These are phyloP conservation scores for Dryobates pubescens DNA, from an alignment of 2,797 vertebrate species.

Conservation along the genomic window DNA sequence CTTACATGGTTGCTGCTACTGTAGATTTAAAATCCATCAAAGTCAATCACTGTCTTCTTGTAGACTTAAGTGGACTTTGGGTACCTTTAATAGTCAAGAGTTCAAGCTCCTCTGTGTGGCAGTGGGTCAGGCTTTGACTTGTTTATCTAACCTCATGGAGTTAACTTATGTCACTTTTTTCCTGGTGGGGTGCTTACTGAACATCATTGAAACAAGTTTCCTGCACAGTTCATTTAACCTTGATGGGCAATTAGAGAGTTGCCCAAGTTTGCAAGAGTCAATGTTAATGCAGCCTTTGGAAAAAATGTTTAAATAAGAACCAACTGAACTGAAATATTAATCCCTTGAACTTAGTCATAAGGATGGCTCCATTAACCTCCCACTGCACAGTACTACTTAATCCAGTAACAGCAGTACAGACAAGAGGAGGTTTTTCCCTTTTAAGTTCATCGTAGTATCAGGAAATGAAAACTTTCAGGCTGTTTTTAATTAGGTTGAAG, in stretches of 20 bases:
- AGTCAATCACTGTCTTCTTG: neutral
- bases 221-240: constrained; percentile 8
- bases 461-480: constrained; percentile 18
- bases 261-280: neutral
- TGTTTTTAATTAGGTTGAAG: constrained; percentile 39
- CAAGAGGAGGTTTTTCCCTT: neutral
- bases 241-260: constrained; percentile 3
- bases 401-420: neutral
- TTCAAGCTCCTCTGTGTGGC: neutral
- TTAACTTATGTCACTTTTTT: constrained; percentile 4
- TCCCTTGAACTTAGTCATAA: constrained; percentile 44
- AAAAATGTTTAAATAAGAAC: constrained; percentile 26
- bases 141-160: neutral
- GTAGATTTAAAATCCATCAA: neutral
- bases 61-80: neutral
- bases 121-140: neutral
- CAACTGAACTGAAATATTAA: constrained; percentile 50
- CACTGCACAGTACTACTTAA: neutral
- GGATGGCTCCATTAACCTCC: constrained; percentile 16
- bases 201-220: neutral
- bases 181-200: neutral
- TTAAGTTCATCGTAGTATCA: neutral
- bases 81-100: neutral
- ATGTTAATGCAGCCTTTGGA: neutral
- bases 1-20: neutral